Percentiles rank a stretch among this genome's conserved stretches.
phyloP scores from a whole-genome alignment of 2,113 vertebrate genomes.

The Rhagologus leucostigma region DNA sequence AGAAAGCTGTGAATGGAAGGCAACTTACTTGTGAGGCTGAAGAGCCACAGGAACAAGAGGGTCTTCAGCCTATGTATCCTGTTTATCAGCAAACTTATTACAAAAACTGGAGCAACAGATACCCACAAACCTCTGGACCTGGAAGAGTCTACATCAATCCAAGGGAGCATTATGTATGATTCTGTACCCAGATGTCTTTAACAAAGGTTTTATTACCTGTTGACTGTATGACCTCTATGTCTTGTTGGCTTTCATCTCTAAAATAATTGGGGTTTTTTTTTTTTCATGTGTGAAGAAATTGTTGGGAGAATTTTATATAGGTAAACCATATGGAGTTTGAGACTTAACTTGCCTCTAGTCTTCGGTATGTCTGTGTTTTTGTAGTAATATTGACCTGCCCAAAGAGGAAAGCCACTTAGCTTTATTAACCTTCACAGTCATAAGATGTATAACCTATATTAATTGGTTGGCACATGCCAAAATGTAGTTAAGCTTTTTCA shows the following conservation, averaged over 20 bases:
- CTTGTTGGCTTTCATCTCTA: not conserved
- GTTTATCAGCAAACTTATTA: constrained; percentile 53
- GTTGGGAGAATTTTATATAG: not conserved
- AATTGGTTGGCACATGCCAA: not conserved
- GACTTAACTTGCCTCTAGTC: not conserved
- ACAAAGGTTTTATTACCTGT: not conserved
- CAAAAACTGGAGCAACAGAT: constrained; percentile 58
- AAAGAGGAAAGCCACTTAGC: not conserved
- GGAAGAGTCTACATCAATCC: constrained; percentile 69
- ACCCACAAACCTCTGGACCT: not conserved
- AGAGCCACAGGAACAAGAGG: constrained; percentile 42
- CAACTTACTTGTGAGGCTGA: constrained; percentile 55
- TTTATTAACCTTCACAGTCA: not conserved
- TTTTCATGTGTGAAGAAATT: not conserved
- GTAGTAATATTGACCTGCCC: not conserved
- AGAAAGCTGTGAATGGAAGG: constrained; percentile 67
- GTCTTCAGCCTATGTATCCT: constrained; percentile 57
- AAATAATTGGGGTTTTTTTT: not conserved
- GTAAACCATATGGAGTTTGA: not conserved
- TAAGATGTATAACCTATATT: not conserved
- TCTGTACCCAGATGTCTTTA: not conserved
- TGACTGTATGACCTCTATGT: not conserved
- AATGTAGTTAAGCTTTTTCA: not conserved
- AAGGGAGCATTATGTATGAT: constrained; percentile 75
- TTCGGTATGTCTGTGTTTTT: not conserved